phyloP scores from a whole-genome alignment of 1,140 invertebrate species.

The Mesaphorura yosii region DNA sequence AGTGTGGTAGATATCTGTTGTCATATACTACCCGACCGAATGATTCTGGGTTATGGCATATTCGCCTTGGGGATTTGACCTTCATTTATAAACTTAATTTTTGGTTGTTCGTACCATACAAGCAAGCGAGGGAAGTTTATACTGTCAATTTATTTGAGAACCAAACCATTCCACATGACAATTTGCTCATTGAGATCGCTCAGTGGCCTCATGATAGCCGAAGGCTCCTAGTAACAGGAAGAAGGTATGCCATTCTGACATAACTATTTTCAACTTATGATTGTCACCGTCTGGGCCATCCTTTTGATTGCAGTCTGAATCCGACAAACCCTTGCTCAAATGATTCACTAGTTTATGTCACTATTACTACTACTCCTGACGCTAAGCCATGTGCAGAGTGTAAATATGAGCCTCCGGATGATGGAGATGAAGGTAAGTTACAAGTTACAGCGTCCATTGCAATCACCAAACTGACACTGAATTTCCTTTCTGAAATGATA shows the following conservation, averaged over 20 bases:
- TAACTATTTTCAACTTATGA: background rate
- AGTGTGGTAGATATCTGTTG: slow-evolving; percentile 81
- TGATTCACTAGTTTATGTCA: slow-evolving; percentile 19
- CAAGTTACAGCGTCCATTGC: background rate
- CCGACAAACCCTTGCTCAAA: slow-evolving; percentile 1
- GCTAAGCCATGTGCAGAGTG: slow-evolving; percentile 49
- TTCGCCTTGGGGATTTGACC: slow-evolving; percentile 8
- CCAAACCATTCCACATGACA: slow-evolving; percentile 42
- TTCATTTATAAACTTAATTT: slow-evolving; percentile 51
- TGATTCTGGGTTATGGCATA: slow-evolving; percentile 19
- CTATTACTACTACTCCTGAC: slow-evolving; percentile 43
- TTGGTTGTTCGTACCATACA: slow-evolving; percentile 55
- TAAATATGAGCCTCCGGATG: slow-evolving; percentile 45
- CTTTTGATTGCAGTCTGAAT: slow-evolving; percentile 5
- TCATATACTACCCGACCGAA: slow-evolving; percentile 53
- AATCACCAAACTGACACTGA: too few species aligned
- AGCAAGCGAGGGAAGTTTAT: slow-evolving; percentile 48
- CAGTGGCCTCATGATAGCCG: slow-evolving; percentile 56
- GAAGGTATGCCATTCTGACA: slow-evolving; percentile 41
- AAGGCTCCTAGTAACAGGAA: slow-evolving; percentile 54
- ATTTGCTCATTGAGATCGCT: slow-evolving; percentile 52
- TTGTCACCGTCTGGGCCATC: background rate
- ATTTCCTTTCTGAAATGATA: background rate
- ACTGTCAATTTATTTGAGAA: slow-evolving; percentile 57
- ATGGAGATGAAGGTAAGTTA: slow-evolving; percentile 45